These are phyloP conservation scores for Sitobion miscanthi DNA, from an alignment of 1,140 invertebrate genomes.

Conservation along the genomic window DNA sequence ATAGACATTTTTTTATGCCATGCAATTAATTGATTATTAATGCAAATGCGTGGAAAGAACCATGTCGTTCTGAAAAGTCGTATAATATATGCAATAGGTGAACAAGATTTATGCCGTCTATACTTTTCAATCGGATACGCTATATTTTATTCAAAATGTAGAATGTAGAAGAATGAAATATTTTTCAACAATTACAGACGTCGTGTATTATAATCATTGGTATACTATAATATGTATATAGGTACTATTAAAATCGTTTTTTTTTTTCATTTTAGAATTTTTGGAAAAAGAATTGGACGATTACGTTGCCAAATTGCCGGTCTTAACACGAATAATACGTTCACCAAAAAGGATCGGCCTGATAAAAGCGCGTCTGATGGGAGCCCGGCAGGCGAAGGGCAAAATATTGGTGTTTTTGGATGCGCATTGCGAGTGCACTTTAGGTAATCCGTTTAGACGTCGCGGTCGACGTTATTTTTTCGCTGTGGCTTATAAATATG, in stretches of 20 bases:
- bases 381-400: constrained; percentile 78
- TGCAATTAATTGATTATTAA: no score
- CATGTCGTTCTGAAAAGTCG: no score
- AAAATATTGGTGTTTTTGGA: constrained; percentile 89
- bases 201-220: not conserved
- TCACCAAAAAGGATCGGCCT: constrained; percentile 78
- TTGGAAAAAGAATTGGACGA: constrained; percentile 79
- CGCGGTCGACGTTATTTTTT: not conserved
- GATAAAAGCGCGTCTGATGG: constrained; percentile 84
- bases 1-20: no score
- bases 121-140: no score
- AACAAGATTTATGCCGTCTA: no score
- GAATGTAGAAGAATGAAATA: not conserved
- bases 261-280: constrained; percentile 68
- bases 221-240: not conserved
- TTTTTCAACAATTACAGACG: not conserved
- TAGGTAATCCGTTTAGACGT: constrained; percentile 63
- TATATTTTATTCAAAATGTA: no score
- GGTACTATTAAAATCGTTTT: constrained; percentile 29
- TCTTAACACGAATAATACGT: constrained; percentile 74
- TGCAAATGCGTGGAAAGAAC: no score
- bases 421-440: constrained; percentile 92
- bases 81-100: no score
- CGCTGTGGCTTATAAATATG: no score
- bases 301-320: constrained; percentile 73